Conservation (phyloP, 2,113 vertebrate genomes). For the Turdus rufiventris region DNA sequence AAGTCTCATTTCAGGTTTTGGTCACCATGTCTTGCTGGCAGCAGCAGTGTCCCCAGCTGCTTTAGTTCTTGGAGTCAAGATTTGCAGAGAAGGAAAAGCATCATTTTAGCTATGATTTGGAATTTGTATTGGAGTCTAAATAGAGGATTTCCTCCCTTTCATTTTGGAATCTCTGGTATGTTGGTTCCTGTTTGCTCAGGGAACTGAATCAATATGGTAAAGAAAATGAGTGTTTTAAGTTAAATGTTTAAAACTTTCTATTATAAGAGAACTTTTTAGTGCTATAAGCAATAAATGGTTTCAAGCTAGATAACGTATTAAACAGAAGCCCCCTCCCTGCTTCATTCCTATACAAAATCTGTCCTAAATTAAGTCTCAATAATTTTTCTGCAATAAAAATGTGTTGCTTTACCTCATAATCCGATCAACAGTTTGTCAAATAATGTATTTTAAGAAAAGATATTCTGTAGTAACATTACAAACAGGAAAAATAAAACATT, state of each 20-base stretch:
- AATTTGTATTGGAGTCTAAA: constrained; percentile 54
- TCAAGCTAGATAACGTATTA: not conserved
- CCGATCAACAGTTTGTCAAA: not conserved
- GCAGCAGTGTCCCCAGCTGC: not conserved
- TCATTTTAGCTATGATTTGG: not conserved
- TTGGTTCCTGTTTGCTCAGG: constrained; percentile 42
- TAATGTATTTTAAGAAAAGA: not conserved
- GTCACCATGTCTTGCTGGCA: not conserved
- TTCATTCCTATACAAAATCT: not conserved
- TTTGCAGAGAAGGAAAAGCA: not conserved
- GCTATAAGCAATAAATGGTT: not conserved
- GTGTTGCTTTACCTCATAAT: not conserved
- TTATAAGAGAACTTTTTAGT: not conserved
- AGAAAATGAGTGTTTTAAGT: constrained; percentile 22
- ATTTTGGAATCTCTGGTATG: constrained; percentile 63
- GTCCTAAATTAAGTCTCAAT: not conserved
- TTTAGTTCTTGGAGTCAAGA: not conserved
- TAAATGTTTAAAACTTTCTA: not conserved
- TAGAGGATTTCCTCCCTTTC: constrained; percentile 66
- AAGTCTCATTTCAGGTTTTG: not conserved
- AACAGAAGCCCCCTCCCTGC: not conserved
- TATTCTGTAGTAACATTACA: not conserved
- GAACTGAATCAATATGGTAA: constrained; percentile 33
- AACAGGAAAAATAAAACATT: not conserved
- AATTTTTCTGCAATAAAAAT: not conserved